Evolutionary conservation across 1,140 invertebrate genomes (phyloP), one percentile per base, ranked within the genome.

Genomic region (Oryctes rhinoceros): DNA sequence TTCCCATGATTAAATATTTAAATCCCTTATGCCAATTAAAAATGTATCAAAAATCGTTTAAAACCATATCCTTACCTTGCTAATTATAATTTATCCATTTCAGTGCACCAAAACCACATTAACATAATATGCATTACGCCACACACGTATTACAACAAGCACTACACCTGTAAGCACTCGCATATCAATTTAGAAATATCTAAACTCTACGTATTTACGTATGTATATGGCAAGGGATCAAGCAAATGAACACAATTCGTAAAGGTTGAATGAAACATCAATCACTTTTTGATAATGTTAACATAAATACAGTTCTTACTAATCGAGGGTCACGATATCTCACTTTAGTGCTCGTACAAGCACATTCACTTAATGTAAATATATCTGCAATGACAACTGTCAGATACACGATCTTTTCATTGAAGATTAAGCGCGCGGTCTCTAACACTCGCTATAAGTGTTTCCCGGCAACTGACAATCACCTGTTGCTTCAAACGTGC

Each of bases 381-480:
- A 39, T 78, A 78, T 24, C n/a, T 62, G 53, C 59, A 30, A 65
- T 67, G 62, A 67, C 71, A 76, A 76, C 71, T 80, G 79, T 76
- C 49, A 59, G 76, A 30, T 44, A n/a, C 59, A 76, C 71, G 71
- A 80, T 62, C 47, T 76, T 71, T 80, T 80, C 37, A 59, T 37
- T 78, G 76, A 80, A 39, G 49, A 75, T 78, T 37, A 80, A 80
- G 76, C 71, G 76, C 24, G 76, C 80, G 49, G 67, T 76, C 11
- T 20, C 67, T 59, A 80, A 53, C 76, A 47, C 80, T 13, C 35
- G 18, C 65, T 71, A 71, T 71, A 71, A 71, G 35, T 71, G 80
- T 80, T 80, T 81, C 78, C 81, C 81, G 81, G 81, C 81, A 78
- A 81, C 81, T 81, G 81, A 78, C 79, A 80, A 81, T 78, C 81